Evolutionary conservation across 2,797 vertebrate genomes (phyloP).

Genomic region (Sardinella longiceps): DNA sequence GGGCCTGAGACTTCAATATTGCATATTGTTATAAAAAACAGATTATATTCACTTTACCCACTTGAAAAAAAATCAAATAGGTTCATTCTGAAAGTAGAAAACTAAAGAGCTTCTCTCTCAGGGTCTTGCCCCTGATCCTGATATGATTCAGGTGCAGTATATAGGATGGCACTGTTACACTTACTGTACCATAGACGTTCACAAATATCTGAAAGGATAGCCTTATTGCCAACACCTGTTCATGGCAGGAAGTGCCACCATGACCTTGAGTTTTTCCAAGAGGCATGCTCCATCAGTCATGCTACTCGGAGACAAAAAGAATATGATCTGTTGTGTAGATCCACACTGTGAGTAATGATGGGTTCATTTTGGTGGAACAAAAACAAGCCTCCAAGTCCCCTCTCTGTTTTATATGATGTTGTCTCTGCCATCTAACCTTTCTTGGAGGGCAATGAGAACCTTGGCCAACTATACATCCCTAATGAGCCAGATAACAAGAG

Average conservation of each 20-base stretch:
- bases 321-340: neutral
- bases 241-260: neutral
- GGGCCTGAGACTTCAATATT: too few relatives aligned
- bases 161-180: neutral
- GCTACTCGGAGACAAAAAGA: neutral
- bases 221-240: neutral
- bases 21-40: too few relatives aligned
- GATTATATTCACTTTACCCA: too few relatives aligned
- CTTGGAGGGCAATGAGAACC: slow-evolving; percentile 17
- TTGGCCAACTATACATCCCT: neutral
- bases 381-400: neutral
- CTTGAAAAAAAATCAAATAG: too few relatives aligned
- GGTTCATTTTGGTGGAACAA: neutral
- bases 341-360: slow-evolving; percentile 9
- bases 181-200: too few relatives aligned
- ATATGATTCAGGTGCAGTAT: neutral
- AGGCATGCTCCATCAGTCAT: neutral
- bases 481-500: slow-evolving; percentile 12
- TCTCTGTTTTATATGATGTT: neutral
- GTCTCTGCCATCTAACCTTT: slow-evolving; percentile 8
- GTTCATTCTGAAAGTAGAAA: too few relatives aligned
- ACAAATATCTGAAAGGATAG: neutral
- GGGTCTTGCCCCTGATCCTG: neutral
- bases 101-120: neutral
- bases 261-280: neutral